These are phyloP conservation scores for Drosophila tani DNA, from an alignment of 1,140 invertebrate species.

Conservation along the genomic window DNA sequence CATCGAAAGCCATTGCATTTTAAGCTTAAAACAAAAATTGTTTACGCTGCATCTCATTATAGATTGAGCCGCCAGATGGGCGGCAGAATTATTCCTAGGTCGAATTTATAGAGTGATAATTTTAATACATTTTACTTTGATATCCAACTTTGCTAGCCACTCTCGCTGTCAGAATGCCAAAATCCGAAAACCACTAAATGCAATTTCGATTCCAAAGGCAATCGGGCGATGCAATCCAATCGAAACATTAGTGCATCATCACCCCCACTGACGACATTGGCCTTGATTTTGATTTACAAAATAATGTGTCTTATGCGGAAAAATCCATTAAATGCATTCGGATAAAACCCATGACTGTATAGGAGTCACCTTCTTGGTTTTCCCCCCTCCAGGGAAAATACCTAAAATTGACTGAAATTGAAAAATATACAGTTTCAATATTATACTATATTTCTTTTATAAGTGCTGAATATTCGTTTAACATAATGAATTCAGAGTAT, in stretches of 20 bases:
- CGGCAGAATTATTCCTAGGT: background rate
- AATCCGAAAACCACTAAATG: conserved; percentile 57
- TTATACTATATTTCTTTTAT: conserved; percentile 24
- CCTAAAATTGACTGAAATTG: background rate
- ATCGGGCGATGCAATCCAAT: conserved; percentile 53
- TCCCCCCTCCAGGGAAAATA: background rate
- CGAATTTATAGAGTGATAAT: background rate
- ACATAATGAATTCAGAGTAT: conserved; percentile 20
- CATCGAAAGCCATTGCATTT: conserved; percentile 56
- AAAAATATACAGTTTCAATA: conserved; percentile 9
- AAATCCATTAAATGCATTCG: conserved; percentile 36
- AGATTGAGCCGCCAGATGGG: background rate
- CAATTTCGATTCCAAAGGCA: conserved; percentile 64
- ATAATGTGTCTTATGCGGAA: conserved; percentile 15
- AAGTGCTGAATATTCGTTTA: conserved; percentile 21
- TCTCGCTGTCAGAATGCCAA: conserved; percentile 47
- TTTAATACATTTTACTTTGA: conserved; percentile 1
- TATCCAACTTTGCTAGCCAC: conserved; percentile 6
- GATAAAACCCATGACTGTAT: conserved; percentile 34
- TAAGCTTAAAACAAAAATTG: conserved; percentile 24
- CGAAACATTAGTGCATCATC: conserved; percentile 57
- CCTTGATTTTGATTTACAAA: conserved; percentile 71
- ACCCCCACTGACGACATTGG: conserved; percentile 57
- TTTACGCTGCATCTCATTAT: conserved; percentile 32
- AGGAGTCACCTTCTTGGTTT: background rate